Conservation (phyloP, 2,888 invertebrate species). For the Phengaris alcon region DNA sequence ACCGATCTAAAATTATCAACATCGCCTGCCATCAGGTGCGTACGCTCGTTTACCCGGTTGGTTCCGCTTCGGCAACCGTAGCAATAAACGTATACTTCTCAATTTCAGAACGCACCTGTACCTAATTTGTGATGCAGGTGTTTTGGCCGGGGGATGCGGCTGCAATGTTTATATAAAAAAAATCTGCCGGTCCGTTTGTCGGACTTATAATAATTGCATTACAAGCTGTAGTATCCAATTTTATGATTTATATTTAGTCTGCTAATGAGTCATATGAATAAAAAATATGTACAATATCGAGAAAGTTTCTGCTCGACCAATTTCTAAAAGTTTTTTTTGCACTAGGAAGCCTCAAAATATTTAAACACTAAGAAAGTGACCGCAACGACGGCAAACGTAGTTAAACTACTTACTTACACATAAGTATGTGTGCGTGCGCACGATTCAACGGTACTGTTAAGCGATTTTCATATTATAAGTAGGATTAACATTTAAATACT, state of each 20-base stretch:
- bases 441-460: too few relatives aligned
- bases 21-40: not conserved
- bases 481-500: too few relatives aligned
- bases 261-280: slow-evolving; percentile 4
- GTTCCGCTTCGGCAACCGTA: slow-evolving; percentile 18
- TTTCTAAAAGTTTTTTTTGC: too few relatives aligned
- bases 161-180: slow-evolving; percentile 24
- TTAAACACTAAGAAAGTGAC: too few relatives aligned
- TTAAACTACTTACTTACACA: too few relatives aligned
- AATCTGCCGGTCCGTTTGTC: slow-evolving; percentile 17
- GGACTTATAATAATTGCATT: slow-evolving; percentile 21
- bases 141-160: slow-evolving; percentile 9
- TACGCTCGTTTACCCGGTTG: not conserved
- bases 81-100: slow-evolving; percentile 12
- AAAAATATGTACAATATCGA: not conserved
- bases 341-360: too few relatives aligned
- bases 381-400: too few relatives aligned
- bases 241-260: not conserved
- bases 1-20: not conserved
- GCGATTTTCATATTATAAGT: too few relatives aligned
- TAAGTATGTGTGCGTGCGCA: too few relatives aligned
- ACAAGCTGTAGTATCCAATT: slow-evolving; percentile 22
- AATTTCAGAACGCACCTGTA: slow-evolving; percentile 24
- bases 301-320: too few relatives aligned
- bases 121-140: slow-evolving; percentile 27